Evolutionary conservation across 2,113 vertebrate genomes (phyloP).

Genomic region (Periophthalmus modestus): DNA sequence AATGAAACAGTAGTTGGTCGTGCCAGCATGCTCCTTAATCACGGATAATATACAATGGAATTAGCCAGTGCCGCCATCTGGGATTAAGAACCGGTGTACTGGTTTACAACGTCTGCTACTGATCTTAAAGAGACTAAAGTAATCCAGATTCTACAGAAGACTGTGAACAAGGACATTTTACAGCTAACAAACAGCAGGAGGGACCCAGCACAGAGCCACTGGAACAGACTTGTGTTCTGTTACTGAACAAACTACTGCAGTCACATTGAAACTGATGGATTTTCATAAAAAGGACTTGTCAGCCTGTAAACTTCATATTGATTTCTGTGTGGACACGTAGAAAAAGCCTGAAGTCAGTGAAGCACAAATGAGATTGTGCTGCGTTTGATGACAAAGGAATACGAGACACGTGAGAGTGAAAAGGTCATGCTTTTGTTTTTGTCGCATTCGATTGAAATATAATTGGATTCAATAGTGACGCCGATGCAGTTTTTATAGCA

Average conservation of each 20-base stretch:
- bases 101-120: conserved; percentile 44
- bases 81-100: neutral
- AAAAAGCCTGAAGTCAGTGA: conserved; percentile 2
- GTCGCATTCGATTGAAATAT: neutral
- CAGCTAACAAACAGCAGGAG: conserved; percentile 34
- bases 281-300: neutral
- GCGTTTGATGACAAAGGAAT: neutral
- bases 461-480: neutral
- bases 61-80: neutral
- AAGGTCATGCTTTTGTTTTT: conserved; percentile 3
- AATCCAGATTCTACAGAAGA: conserved; percentile 14
- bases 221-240: neutral
- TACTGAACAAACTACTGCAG: neutral
- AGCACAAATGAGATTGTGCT: conserved; percentile 35
- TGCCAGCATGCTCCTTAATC: neutral
- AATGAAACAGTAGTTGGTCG: neutral
- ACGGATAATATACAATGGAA: neutral
- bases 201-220: conserved; percentile 10
- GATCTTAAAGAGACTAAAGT: conserved; percentile 40
- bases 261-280: neutral
- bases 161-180: conserved; percentile 43
- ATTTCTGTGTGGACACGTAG: neutral
- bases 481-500: conserved; percentile 26
- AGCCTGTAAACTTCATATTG: conserved; percentile 3
- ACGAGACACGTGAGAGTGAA: neutral